phyloP scores from a whole-genome alignment of 2,888 invertebrate genomes.

The Lithophane leautieri region DNA sequence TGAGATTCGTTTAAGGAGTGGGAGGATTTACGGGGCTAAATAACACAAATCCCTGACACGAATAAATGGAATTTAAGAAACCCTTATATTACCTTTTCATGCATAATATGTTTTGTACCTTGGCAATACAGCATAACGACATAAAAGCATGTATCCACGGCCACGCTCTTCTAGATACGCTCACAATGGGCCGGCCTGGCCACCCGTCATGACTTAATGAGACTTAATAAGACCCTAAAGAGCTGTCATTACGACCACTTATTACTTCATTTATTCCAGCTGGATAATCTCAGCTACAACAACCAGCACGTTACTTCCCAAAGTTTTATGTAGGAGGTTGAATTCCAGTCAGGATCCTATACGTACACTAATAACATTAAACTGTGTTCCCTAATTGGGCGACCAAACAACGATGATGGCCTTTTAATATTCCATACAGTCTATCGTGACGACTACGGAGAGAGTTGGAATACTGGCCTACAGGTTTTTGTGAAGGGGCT shows the following conservation, averaged over 20 bases:
- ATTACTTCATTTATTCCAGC: conserved; percentile 53
- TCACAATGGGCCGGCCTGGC: conserved; percentile 20
- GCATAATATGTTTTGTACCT: neutral
- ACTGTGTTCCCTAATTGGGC: conserved; percentile 8
- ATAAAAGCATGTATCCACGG: conserved; percentile 12
- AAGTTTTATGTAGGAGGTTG: conserved; percentile 13
- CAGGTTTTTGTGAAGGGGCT: neutral
- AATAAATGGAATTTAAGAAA: neutral
- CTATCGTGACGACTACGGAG: neutral
- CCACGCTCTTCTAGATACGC: conserved; percentile 27
- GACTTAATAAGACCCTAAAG: conserved; percentile 49
- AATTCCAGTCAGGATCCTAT: conserved; percentile 1
- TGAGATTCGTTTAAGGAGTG: conserved; percentile 21
- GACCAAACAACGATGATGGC: conserved; percentile 9
- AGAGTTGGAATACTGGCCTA: neutral
- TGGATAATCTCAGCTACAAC: conserved; percentile 33
- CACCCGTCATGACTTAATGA: conserved; percentile 51
- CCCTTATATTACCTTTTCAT: neutral
- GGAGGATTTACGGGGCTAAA: conserved; percentile 24
- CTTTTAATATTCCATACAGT: conserved; percentile 7
- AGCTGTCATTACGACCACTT: conserved; percentile 50
- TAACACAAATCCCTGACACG: neutral
- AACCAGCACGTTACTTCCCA: conserved; percentile 6
- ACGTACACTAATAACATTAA: conserved; percentile 17
- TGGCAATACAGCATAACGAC: conserved; percentile 10